A percentile compares a stretch with the other conserved stretches of the same genome.
phyloP scores from a whole-genome alignment of 2,797 vertebrate species.

The Coracias cyanogaster region DNA sequence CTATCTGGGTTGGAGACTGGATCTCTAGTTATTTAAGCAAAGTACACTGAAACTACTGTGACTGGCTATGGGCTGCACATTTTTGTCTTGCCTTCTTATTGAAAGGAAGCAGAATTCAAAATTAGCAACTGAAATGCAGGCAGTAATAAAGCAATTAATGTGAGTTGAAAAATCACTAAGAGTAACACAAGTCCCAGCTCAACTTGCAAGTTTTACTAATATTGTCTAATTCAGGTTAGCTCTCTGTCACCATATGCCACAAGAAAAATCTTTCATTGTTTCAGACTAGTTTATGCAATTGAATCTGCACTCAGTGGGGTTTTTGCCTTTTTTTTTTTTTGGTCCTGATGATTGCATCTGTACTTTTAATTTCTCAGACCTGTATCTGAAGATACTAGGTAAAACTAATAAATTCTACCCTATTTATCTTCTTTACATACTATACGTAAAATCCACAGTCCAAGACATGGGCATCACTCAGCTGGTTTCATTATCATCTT shows the following conservation, averaged over 20 bases:
- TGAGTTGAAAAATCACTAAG: background rate
- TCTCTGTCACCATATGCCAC: background rate
- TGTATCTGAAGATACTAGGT: background rate
- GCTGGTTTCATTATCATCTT: background rate
- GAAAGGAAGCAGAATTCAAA: background rate
- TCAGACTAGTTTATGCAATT: background rate
- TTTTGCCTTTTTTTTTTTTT: background rate
- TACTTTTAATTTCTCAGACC: background rate
- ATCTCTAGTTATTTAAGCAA: background rate
- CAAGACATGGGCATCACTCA: background rate
- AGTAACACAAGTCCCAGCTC: background rate
- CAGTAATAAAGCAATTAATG: background rate
- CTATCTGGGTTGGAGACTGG: background rate
- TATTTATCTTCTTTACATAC: background rate
- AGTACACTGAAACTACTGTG: background rate
- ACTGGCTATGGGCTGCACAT: background rate
- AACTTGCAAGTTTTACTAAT: background rate
- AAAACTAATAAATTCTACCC: background rate
- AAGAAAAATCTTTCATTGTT: background rate
- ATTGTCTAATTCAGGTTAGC: background rate
- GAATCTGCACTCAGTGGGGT: background rate
- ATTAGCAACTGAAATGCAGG: background rate
- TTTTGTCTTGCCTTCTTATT: background rate
- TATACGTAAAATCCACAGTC: background rate
- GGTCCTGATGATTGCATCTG: background rate